Conservation (phyloP, 2,888 invertebrate genomes). For the Scaptomyza flava region DNA sequence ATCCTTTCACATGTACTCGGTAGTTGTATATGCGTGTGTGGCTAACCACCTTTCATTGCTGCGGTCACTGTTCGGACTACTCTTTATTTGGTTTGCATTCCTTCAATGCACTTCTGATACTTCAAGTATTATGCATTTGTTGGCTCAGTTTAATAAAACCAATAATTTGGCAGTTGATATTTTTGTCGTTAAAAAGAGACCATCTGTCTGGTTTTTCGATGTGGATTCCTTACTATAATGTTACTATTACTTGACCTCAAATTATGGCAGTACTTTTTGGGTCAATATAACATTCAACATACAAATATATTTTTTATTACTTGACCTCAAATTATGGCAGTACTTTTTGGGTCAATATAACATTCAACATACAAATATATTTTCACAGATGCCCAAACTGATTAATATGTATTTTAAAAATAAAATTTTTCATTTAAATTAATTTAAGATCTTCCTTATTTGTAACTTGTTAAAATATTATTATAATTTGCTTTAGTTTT, state of each 20-base stretch:
- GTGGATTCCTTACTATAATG: not conserved
- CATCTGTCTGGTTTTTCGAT: no score
- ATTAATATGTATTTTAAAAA: no score
- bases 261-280: not conserved
- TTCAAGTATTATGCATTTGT: slow-evolving; percentile 19
- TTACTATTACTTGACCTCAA: not conserved
- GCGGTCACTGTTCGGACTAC: slow-evolving; percentile 48
- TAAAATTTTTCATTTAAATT: no score
- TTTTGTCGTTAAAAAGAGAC: not conserved
- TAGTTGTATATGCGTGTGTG: slow-evolving; percentile 40
- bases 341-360: not conserved
- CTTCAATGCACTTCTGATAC: slow-evolving; percentile 25
- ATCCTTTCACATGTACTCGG: not conserved
- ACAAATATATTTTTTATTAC: no score
- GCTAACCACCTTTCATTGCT: slow-evolving; percentile 68
- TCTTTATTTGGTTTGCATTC: slow-evolving; percentile 20
- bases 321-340: not conserved
- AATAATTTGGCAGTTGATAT: slow-evolving; percentile 8
- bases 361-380: no score
- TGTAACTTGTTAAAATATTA: no score
- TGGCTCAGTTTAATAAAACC: slow-evolving; percentile 22
- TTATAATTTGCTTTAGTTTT: no score
- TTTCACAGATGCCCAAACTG: no score
- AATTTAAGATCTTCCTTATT: no score
- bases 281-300: not conserved